Percentiles rank a stretch among this genome's conserved stretches.
Conservation (phyloP, 2,113 vertebrate species). For the Salminus brasiliensis region DNA sequence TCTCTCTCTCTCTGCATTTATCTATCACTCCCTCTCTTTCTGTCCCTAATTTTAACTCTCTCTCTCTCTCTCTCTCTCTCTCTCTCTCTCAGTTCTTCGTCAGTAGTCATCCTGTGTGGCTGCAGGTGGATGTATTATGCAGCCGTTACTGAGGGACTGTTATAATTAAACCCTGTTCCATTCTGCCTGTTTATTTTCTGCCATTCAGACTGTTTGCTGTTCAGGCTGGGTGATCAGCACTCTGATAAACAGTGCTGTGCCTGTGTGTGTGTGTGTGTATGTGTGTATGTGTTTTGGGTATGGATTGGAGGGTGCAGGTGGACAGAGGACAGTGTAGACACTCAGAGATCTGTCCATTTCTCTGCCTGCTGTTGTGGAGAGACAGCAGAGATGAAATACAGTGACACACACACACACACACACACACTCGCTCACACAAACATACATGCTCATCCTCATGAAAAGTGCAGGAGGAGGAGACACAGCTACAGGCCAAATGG, state of each 20-base stretch:
- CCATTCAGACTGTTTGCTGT: constrained; percentile 27
- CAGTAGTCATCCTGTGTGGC: neutral
- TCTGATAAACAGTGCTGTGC: constrained; percentile 6
- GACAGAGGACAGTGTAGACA: neutral
- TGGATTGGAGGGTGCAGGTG: neutral
- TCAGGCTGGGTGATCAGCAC: constrained; percentile 16
- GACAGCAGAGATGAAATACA: neutral
- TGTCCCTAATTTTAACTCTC: too few relatives aligned
- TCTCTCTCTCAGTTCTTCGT: neutral
- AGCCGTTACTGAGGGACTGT: constrained; percentile 1
- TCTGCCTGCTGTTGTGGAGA: constrained; percentile 2
- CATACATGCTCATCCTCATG: neutral
- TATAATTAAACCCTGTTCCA: constrained; percentile 18
- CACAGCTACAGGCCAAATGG: constrained; percentile 43
- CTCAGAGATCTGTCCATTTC: constrained; percentile 18
- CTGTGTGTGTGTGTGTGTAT: constrained; percentile 2
- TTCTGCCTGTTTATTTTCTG: constrained; percentile 32
- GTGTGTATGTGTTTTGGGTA: neutral
- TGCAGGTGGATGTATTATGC: constrained; percentile 16
- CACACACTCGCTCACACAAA: neutral
- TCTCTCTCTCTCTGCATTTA: neutral
- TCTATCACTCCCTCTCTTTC: too few relatives aligned
- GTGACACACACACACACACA: neutral
- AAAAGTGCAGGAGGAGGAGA: constrained; percentile 21
- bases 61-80: neutral